Percentiles rank a stretch among this genome's conserved stretches.
Conservation (phyloP, 2,113 vertebrate species). For the Boulengeromyrus knoepffleri region DNA sequence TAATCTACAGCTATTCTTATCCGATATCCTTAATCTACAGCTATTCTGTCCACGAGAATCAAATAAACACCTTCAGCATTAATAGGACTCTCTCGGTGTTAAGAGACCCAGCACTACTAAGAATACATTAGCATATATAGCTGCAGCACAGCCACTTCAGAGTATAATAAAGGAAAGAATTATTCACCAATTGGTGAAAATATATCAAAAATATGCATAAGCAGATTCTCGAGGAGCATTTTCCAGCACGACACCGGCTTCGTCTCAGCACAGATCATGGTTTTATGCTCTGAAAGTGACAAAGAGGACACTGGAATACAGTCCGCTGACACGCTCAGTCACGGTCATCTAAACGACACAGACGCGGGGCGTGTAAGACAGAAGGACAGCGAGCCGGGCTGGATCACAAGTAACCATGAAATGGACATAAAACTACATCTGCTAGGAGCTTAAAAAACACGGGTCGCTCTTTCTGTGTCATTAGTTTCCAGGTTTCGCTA, state of each 20-base stretch:
- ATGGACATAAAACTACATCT: background rate
- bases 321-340: background rate
- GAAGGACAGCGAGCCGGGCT: background rate
- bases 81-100: background rate
- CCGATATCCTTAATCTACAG: background rate
- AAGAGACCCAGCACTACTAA: background rate
- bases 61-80: background rate
- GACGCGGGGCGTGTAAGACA: background rate
- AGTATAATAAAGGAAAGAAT: background rate
- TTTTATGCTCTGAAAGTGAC: background rate
- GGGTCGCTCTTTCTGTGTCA: background rate
- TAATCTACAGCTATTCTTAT: background rate
- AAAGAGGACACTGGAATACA: background rate
- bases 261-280: background rate
- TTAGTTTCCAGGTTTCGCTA: background rate
- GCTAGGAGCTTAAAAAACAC: background rate
- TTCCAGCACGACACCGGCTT: background rate
- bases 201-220: background rate
- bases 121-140: background rate
- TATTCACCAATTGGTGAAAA: background rate
- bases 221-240: background rate
- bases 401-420: background rate
- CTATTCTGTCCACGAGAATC: background rate
- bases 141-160: background rate
- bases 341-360: background rate